Conservation (phyloP, 2,113 vertebrate genomes). For the Bungarus multicinctus region DNA sequence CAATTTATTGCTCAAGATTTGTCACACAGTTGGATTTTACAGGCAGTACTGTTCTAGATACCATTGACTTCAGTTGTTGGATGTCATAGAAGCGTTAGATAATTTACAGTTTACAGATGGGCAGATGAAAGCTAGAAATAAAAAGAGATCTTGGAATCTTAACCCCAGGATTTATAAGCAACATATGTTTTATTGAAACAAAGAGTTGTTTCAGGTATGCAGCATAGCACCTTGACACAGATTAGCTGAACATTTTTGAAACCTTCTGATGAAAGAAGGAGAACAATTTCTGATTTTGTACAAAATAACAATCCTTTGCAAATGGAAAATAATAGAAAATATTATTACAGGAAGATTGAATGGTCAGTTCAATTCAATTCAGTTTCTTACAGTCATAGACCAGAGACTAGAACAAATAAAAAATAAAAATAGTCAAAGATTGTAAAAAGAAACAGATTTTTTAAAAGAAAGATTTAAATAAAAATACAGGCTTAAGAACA, state of each 20-base stretch:
- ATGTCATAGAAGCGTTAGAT: not conserved
- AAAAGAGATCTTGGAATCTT: not conserved
- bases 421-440: not conserved
- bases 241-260: not conserved
- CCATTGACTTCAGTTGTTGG: not conserved
- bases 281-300: not conserved
- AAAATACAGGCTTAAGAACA: not conserved
- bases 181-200: not conserved
- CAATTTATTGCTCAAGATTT: not conserved
- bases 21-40: not conserved
- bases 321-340: not conserved
- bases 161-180: not conserved
- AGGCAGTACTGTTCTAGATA: not conserved
- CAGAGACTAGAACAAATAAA: too few species aligned
- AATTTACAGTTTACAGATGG: not conserved
- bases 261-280: not conserved
- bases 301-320: not conserved
- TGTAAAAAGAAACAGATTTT: not conserved
- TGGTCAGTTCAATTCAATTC: not conserved
- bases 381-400: too few species aligned
- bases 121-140: not conserved
- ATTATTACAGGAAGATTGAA: not conserved
- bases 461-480: not conserved
- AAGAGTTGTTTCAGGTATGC: not conserved
- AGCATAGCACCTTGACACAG: not conserved